Evolutionary conservation across 1,140 invertebrate species (phyloP).

Genomic region (Leptoteleia sp.): DNA sequence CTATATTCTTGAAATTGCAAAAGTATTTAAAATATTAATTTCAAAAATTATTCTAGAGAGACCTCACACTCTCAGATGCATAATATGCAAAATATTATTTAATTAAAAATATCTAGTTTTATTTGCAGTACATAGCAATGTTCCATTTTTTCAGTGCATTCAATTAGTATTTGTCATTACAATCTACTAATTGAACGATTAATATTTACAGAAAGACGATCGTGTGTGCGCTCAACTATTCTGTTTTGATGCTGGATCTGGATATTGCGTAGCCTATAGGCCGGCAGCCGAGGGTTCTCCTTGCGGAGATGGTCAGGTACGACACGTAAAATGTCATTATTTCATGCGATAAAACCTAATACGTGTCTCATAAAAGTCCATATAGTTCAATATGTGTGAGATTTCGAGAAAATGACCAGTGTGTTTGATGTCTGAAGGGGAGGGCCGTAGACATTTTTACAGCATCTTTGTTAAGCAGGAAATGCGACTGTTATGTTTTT

Average conservation of each 20-base stretch:
- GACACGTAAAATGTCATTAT: conserved; percentile 60
- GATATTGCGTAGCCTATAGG: conserved; percentile 96
- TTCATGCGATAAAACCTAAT: conserved; percentile 61
- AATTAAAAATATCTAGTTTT: too few species aligned
- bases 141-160: too few species aligned
- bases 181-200: conserved; percentile 5
- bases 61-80: too few species aligned
- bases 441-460: conserved; percentile 42
- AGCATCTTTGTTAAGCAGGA: conserved; percentile 45
- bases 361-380: conserved; percentile 64
- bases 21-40: too few species aligned
- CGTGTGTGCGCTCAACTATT: conserved; percentile 96
- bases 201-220: conserved; percentile 90
- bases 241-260: conserved; percentile 96
- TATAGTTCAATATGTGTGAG: conserved; percentile 60
- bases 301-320: conserved; percentile 95
- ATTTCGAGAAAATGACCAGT: conserved; percentile 55
- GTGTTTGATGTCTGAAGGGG: conserved; percentile 29
- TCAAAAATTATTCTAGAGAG: too few species aligned
- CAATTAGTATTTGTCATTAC: too few species aligned
- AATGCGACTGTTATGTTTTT: too few species aligned
- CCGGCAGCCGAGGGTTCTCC: conserved; percentile 96
- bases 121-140: too few species aligned
- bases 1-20: too few species aligned
- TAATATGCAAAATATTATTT: too few species aligned